Conservation (phyloP, 2,797 vertebrate genomes). For the Otus scops region DNA sequence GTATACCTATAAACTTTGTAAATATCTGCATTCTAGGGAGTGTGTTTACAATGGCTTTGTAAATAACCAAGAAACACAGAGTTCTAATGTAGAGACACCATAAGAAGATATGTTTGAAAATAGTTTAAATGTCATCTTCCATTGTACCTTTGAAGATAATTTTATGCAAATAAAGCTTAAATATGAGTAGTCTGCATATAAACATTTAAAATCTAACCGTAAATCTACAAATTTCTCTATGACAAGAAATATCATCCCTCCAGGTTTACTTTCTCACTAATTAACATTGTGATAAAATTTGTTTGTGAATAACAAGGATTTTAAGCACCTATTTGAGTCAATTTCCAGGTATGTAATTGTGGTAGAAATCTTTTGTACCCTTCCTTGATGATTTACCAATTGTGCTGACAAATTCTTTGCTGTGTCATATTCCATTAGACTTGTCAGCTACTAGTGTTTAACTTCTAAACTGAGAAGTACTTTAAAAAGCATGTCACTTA, state of each 20-base stretch:
- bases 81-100: neutral
- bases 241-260: neutral
- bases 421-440: constrained; percentile 32
- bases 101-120: neutral
- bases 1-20: neutral
- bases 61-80: neutral
- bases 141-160: neutral
- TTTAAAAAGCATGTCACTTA: neutral
- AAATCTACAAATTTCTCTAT: neutral
- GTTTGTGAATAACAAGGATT: neutral
- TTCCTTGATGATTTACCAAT: constrained; percentile 50
- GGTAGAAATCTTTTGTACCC: constrained; percentile 3
- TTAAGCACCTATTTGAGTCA: neutral
- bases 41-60: neutral
- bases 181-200: neutral
- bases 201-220: neutral
- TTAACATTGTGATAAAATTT: neutral
- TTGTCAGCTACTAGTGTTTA: constrained; percentile 40
- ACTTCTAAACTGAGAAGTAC: constrained; percentile 42
- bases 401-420: constrained; percentile 37
- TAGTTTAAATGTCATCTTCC: neutral
- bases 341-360: neutral
- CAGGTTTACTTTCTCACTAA: neutral
- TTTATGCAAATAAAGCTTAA: neutral
- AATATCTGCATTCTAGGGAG: neutral